These are phyloP conservation scores for Lithophane ornitopus DNA, from an alignment of 2,888 invertebrate species.

Conservation along the genomic window DNA sequence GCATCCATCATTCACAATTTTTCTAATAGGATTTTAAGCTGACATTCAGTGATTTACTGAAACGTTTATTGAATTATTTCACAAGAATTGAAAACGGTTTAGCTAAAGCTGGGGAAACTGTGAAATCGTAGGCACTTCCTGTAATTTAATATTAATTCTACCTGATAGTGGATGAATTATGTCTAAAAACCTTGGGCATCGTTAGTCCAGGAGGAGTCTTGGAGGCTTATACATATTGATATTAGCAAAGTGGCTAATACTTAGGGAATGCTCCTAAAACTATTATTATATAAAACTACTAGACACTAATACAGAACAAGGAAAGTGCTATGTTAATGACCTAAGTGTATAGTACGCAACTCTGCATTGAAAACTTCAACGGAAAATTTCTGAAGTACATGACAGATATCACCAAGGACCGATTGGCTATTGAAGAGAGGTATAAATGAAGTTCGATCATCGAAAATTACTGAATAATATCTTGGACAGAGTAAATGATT, in stretches of 20 bases:
- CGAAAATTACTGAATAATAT: not conserved
- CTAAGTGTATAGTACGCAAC: not conserved
- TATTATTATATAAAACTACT: constrained; percentile 19
- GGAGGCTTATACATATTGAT: constrained; percentile 6
- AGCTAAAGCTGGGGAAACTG: constrained; percentile 1
- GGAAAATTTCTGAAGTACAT: too few relatives aligned
- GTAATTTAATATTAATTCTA: constrained; percentile 13
- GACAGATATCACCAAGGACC: not conserved
- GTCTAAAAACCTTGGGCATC: not conserved
- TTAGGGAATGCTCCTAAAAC: constrained; percentile 15
- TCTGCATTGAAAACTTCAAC: not conserved
- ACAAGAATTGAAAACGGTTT: constrained; percentile 7
- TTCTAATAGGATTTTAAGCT: not conserved
- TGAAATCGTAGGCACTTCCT: constrained; percentile 14
- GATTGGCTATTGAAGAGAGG: not conserved
- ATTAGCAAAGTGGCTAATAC: constrained; percentile 18
- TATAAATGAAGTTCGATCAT: not conserved
- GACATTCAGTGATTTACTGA: constrained; percentile 7
- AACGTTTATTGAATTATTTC: constrained; percentile 29
- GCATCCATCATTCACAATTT: constrained; percentile 1
- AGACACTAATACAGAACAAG: constrained; percentile 6
- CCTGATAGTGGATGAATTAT: constrained; percentile 8
- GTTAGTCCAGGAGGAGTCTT: constrained; percentile 2
- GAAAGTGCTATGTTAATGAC: not conserved
- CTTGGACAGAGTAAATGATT: not conserved